A percentile compares a stretch with the other conserved stretches of the same genome.
Evolutionary conservation across 2,888 invertebrate genomes (phyloP).

Genomic region (Heliconius aoede): DNA sequence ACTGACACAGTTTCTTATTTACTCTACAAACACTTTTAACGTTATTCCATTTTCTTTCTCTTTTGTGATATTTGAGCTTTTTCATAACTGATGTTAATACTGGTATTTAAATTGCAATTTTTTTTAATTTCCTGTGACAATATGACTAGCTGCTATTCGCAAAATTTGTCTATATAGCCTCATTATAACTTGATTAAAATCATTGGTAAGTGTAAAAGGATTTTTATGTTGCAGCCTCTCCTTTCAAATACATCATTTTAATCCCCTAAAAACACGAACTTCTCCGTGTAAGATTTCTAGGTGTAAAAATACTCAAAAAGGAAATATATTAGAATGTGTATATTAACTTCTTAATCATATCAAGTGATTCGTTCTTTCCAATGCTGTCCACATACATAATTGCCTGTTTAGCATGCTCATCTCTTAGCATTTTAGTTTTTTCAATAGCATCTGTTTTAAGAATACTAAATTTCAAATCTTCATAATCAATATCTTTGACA

Average conservation of each 20-base stretch:
- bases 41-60: neutral
- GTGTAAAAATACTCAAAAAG: neutral
- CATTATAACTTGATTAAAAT: neutral
- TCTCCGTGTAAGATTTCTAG: neutral
- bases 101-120: neutral
- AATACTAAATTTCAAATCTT: constrained; percentile 81
- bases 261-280: neutral
- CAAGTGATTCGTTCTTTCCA: constrained; percentile 73
- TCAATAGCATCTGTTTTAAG: constrained; percentile 76
- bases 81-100: neutral
- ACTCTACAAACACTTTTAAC: neutral
- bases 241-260: neutral
- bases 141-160: neutral
- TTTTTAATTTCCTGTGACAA: neutral
- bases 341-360: constrained; percentile 74
- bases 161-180: neutral
- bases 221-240: neutral
- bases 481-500: constrained; percentile 87
- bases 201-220: neutral
- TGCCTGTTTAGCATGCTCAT: constrained; percentile 74
- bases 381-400: constrained; percentile 69
- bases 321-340: constrained; percentile 32
- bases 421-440: constrained; percentile 71
- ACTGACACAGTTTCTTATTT: neutral
- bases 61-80: neutral